phyloP scores from a whole-genome alignment of 2,888 invertebrate genomes.

The Spisula solida region DNA sequence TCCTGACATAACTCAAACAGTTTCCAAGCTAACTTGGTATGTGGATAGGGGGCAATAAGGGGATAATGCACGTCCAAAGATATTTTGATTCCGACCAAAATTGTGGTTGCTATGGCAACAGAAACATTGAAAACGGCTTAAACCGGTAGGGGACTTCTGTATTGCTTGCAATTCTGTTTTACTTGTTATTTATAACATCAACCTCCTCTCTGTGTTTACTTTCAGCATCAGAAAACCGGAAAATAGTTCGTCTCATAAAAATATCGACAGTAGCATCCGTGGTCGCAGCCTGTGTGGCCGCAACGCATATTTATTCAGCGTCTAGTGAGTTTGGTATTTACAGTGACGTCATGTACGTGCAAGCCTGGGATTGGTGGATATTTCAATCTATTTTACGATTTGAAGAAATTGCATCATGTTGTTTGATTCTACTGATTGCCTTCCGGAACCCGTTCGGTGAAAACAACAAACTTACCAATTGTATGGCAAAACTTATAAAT shows the following conservation, averaged over 20 bases:
- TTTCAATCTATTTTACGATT: conserved; percentile 75
- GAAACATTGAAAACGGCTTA: too few species aligned
- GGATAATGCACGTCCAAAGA: too few species aligned
- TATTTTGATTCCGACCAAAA: too few species aligned
- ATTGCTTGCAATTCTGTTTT: too few species aligned
- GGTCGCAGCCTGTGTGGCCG: conserved; percentile 67
- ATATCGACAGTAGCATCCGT: conserved; percentile 62
- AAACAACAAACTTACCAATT: not conserved
- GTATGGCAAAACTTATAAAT: conserved; percentile 4
- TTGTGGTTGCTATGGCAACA: too few species aligned
- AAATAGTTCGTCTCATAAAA: conserved; percentile 64
- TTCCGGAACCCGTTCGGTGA: conserved; percentile 58
- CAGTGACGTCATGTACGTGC: conserved; percentile 70
- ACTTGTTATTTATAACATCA: too few species aligned
- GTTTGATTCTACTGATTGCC: conserved; percentile 60
- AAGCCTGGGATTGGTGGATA: conserved; percentile 80
- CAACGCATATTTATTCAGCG: conserved; percentile 73
- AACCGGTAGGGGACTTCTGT: too few species aligned
- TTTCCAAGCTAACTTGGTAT: too few species aligned
- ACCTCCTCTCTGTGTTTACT: not conserved
- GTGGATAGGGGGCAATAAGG: too few species aligned
- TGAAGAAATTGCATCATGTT: conserved; percentile 73
- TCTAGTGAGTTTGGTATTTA: conserved; percentile 75
- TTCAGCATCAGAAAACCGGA: conserved; percentile 65
- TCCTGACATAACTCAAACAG: too few species aligned